phyloP scores from a whole-genome alignment of 2,113 vertebrate genomes.

The Oreochromis niloticus region DNA sequence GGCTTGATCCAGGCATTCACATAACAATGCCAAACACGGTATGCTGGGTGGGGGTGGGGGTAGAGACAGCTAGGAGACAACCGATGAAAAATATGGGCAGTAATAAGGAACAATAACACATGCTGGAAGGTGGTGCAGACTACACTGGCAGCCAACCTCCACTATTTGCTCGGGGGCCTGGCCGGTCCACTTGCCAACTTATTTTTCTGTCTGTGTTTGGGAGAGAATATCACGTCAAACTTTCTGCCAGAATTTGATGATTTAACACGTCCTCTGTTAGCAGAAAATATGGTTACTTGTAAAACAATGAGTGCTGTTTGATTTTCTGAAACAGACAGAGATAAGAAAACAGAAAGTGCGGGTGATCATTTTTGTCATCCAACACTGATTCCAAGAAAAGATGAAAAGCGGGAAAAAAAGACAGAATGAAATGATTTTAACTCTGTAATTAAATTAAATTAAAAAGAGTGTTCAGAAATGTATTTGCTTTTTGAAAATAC shows the following conservation, averaged over 20 bases:
- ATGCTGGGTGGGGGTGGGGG: not conserved
- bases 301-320: not conserved
- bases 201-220: constrained; percentile 24
- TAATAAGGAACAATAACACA: constrained; percentile 58
- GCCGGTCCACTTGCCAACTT: constrained; percentile 21
- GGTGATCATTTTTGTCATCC: not conserved
- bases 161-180: constrained; percentile 38
- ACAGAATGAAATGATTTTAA: not conserved
- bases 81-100: constrained; percentile 38
- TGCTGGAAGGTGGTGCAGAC: constrained; percentile 40
- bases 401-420: not conserved
- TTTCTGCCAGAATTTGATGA: constrained; percentile 19
- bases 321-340: not conserved
- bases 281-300: constrained; percentile 4
- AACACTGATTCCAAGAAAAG: not conserved
- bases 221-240: constrained; percentile 25
- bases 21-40: constrained; percentile 5
- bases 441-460: not conserved
- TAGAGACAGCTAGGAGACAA: constrained; percentile 15
- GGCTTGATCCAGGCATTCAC: constrained; percentile 13
- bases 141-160: constrained; percentile 25
- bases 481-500: not conserved
- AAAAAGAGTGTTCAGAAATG: not conserved
- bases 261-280: not conserved
- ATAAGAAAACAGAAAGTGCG: not conserved